These are phyloP conservation scores for Aquatica leii DNA, from an alignment of 2,888 invertebrate species.

Conservation along the genomic window DNA sequence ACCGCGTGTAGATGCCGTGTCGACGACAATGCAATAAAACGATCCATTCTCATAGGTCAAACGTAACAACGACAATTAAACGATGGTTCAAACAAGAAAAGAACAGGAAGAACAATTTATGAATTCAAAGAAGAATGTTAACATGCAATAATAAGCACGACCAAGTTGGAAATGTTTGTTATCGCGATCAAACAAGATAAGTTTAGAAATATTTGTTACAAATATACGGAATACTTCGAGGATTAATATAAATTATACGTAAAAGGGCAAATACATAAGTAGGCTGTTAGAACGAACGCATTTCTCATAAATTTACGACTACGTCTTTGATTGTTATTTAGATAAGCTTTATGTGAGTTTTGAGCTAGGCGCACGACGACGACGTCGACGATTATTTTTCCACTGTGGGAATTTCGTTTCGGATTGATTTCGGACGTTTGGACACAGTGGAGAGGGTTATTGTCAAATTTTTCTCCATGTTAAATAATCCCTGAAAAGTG, in stretches of 20 bases:
- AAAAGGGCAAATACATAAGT: constrained; percentile 40
- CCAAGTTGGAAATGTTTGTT: constrained; percentile 35
- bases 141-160: constrained; percentile 36
- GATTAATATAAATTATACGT: constrained; percentile 40
- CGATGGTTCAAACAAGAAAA: background rate
- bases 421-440: background rate
- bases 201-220: constrained; percentile 39
- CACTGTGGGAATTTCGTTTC: too few relatives aligned
- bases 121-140: constrained; percentile 34
- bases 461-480: too few relatives aligned
- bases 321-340: constrained; percentile 38
- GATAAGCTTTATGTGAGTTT: constrained; percentile 35
- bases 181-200: constrained; percentile 40
- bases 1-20: background rate
- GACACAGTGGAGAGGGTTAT: background rate
- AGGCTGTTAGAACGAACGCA: constrained; percentile 35
- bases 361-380: too few relatives aligned
- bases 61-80: constrained; percentile 15
- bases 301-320: constrained; percentile 39
- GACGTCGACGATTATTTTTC: constrained; percentile 10
- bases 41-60: constrained; percentile 11
- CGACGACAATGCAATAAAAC: background rate
- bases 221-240: constrained; percentile 38
- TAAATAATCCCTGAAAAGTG: constrained; percentile 10
- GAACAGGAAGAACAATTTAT: constrained; percentile 25